A percentile compares a stretch with the other conserved stretches of the same genome.
phyloP scores from a whole-genome alignment of 2,888 invertebrate species.

The Campoplex nolae region DNA sequence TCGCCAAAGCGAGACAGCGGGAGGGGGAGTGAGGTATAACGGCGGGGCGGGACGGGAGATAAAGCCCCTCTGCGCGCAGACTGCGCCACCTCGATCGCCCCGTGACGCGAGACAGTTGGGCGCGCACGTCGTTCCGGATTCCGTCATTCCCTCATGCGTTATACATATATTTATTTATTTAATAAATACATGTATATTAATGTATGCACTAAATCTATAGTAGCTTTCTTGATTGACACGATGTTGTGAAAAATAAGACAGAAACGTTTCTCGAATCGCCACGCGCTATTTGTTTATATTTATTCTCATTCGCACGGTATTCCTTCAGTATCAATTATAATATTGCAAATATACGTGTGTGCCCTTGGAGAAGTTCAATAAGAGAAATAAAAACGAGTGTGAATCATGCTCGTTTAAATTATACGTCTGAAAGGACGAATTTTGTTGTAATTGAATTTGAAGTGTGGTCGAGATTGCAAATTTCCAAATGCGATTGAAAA shows the following conservation, averaged over 20 bases:
- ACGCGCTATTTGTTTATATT: background rate
- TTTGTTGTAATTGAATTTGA: background rate
- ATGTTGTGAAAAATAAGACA: conserved; percentile 10
- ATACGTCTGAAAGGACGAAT: background rate
- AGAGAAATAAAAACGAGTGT: conserved; percentile 10
- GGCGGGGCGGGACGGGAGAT: conserved; percentile 36
- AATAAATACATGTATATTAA: background rate
- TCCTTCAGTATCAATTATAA: background rate
- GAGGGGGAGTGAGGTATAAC: background rate
- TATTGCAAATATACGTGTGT: conserved; percentile 8
- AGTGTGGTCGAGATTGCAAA: background rate
- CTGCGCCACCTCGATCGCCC: conserved; percentile 52
- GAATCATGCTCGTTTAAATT: background rate
- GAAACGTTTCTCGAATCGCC: background rate
- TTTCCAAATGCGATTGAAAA: background rate
- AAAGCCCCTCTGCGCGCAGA: conserved; percentile 45
- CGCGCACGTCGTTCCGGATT: conserved; percentile 64
- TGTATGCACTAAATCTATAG: background rate
- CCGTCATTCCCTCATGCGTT: conserved; percentile 54
- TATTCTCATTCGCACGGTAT: background rate
- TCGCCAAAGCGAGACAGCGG: conserved; percentile 49
- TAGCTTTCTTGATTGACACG: background rate
- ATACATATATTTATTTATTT: background rate
- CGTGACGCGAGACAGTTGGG: conserved; percentile 68
- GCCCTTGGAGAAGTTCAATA: background rate